phyloP scores from a whole-genome alignment of 2,888 invertebrate species.

The Chrysolina haemoptera region DNA sequence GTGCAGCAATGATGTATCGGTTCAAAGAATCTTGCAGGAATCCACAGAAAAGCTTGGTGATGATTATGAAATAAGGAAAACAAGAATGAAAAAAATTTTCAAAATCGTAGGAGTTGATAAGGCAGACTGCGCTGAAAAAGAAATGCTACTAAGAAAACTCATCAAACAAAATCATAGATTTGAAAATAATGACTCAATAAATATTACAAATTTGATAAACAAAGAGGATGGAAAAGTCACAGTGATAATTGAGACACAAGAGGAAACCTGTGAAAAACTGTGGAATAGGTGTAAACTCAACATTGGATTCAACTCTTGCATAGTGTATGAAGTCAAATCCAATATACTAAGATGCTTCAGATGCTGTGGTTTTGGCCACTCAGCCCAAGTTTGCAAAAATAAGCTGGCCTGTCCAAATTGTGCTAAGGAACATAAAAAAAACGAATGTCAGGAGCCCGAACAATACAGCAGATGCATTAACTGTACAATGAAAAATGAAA shows the following conservation, averaged over 20 bases:
- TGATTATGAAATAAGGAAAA: slow-evolving; percentile 11
- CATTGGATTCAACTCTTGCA: slow-evolving; percentile 16
- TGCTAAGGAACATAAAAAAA: slow-evolving; percentile 21
- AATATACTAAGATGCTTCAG: slow-evolving; percentile 20
- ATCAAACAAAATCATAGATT: slow-evolving; percentile 10
- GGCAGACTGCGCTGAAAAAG: neutral
- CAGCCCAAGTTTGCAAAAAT: slow-evolving; percentile 21
- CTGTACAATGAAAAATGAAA: slow-evolving; percentile 27
- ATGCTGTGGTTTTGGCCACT: slow-evolving; percentile 24
- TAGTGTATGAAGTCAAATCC: slow-evolving; percentile 25
- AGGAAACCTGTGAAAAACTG: slow-evolving; percentile 15
- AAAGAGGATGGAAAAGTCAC: slow-evolving; percentile 13
- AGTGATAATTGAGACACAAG: slow-evolving; percentile 8
- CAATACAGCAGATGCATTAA: slow-evolving; percentile 19
- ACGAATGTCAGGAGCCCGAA: slow-evolving; percentile 22
- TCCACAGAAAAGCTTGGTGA: slow-evolving; percentile 22
- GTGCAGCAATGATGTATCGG: slow-evolving; percentile 16
- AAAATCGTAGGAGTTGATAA: slow-evolving; percentile 16
- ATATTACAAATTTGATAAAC: slow-evolving; percentile 1
- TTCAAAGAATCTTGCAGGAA: slow-evolving; percentile 15
- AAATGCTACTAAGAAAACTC: slow-evolving; percentile 2
- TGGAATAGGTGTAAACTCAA: slow-evolving; percentile 11
- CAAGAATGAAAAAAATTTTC: slow-evolving; percentile 14
- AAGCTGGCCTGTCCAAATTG: slow-evolving; percentile 23
- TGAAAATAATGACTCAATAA: slow-evolving; percentile 11